phyloP scores from a whole-genome alignment of 2,113 vertebrate genomes.

The Gallinago media region DNA sequence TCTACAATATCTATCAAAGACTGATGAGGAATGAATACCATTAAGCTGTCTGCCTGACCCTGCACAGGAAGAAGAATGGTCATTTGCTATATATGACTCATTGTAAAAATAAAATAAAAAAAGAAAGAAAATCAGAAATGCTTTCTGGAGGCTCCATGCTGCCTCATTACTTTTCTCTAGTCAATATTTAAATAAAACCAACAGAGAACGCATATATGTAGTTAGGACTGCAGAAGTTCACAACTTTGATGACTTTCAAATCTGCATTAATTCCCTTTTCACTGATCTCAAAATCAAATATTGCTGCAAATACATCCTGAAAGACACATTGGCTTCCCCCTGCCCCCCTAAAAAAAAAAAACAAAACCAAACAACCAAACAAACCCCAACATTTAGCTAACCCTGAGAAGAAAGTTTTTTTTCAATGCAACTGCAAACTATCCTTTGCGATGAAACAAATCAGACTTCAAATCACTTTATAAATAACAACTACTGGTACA shows the following conservation, averaged over 20 bases:
- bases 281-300: neutral
- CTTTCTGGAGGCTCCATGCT: neutral
- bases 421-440: neutral
- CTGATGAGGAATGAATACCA: conserved; percentile 23
- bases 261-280: neutral
- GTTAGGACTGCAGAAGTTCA: neutral
- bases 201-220: neutral
- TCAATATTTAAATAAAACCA: neutral
- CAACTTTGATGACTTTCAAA: neutral
- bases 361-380: no score
- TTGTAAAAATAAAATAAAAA: neutral
- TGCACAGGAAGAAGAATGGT: neutral
- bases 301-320: neutral
- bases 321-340: neutral
- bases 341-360: neutral
- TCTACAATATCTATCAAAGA: conserved; percentile 5
- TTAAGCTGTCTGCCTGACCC: neutral
- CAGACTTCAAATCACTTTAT: neutral
- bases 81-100: neutral
- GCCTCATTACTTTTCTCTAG: neutral
- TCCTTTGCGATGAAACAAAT: neutral
- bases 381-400: neutral
- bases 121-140: neutral
- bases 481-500: neutral
- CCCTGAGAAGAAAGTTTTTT: neutral